Evolutionary conservation across 2,888 invertebrate genomes (phyloP).

Genomic region (Macrophya annulata): DNA sequence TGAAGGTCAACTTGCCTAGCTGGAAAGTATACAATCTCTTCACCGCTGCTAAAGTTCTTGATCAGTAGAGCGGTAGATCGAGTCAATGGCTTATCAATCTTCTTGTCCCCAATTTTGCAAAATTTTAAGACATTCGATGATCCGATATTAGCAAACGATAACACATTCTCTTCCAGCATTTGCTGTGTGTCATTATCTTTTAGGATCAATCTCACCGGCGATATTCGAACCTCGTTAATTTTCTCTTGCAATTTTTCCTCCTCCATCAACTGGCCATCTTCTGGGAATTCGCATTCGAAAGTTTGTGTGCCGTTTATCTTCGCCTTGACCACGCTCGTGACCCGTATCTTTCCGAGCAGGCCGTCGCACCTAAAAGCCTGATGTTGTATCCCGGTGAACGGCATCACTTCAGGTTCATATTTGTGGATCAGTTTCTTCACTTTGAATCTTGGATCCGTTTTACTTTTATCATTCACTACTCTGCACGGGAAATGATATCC

Average conservation of each 20-base stretch:
- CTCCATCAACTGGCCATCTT: constrained; percentile 9
- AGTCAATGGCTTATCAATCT: neutral
- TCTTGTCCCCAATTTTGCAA: neutral
- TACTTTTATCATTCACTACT: neutral
- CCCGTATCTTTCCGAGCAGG: neutral
- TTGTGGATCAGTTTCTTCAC: neutral
- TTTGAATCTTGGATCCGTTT: neutral
- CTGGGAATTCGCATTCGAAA: constrained; percentile 36
- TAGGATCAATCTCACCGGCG: neutral
- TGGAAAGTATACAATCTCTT: constrained; percentile 1
- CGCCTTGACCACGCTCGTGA: neutral
- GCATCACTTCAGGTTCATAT: neutral
- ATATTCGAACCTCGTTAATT: neutral
- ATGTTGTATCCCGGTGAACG: neutral
- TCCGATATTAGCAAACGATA: neutral
- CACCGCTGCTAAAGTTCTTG: constrained; percentile 2
- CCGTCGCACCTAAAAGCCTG: neutral
- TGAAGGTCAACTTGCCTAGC: neutral
- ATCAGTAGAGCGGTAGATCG: constrained; percentile 11
- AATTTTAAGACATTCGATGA: neutral
- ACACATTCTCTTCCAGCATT: neutral
- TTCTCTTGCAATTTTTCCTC: neutral
- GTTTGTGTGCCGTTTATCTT: constrained; percentile 36
- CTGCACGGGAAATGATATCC: neutral
- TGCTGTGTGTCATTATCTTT: neutral